Conservation (phyloP, 2,888 invertebrate genomes). For the Anthrax anthrax region DNA sequence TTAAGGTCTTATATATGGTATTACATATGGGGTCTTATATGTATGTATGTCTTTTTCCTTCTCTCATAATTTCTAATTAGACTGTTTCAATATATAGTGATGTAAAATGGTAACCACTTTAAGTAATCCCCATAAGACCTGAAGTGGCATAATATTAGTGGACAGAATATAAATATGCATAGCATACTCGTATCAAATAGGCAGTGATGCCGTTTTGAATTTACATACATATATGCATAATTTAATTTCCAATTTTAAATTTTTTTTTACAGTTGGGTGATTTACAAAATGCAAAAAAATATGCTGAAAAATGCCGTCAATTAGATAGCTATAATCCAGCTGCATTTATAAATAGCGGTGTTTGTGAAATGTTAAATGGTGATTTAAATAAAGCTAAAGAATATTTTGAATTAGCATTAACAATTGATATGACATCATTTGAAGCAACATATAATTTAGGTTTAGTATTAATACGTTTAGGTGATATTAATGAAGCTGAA, state of each 20-base stretch:
- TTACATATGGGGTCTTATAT: too few species aligned
- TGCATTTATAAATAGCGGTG: constrained; percentile 74
- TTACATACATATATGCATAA: background rate
- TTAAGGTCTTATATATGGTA: too few species aligned
- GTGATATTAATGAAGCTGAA: constrained; percentile 55
- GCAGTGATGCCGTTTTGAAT: too few species aligned
- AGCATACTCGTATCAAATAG: too few species aligned
- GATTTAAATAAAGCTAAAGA: constrained; percentile 56
- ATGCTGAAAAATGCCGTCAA: constrained; percentile 56
- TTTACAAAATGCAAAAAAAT: constrained; percentile 59
- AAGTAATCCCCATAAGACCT: too few species aligned
- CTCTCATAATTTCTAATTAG: too few species aligned
- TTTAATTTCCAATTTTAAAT: constrained; percentile 7
- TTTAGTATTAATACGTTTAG: constrained; percentile 24
- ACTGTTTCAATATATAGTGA: too few species aligned
- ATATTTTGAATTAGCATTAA: constrained; percentile 59
- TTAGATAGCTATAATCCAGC: constrained; percentile 65
- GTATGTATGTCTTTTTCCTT: too few species aligned
- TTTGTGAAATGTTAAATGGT: constrained; percentile 55
- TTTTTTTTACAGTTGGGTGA: constrained; percentile 53
- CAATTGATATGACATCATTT: constrained; percentile 65
- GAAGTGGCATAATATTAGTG: too few species aligned
- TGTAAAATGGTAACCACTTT: too few species aligned
- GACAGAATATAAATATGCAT: too few species aligned
- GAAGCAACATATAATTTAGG: constrained; percentile 76